Conservation (phyloP, 64 coral and sea anemone genomes). For the Montipora capricornis region DNA sequence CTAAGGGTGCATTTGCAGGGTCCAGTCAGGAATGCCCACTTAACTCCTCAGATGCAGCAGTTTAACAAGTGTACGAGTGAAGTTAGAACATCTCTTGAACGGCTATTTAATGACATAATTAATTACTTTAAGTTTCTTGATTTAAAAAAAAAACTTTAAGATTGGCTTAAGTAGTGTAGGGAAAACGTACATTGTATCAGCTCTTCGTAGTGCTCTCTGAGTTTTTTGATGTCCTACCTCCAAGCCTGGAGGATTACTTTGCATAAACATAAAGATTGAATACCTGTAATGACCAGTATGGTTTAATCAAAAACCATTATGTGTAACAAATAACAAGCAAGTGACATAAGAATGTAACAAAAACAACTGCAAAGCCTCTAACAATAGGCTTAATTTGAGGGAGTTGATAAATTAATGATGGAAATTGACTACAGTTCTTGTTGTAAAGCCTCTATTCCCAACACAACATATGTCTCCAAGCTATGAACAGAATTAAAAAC, state of each 20-base stretch:
- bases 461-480: too few relatives aligned
- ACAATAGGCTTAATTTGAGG: too few relatives aligned
- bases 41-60: conserved; percentile 17
- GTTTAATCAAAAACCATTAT: too few relatives aligned
- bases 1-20: conserved; percentile 19
- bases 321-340: too few relatives aligned
- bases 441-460: too few relatives aligned
- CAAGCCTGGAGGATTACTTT: conserved; percentile 10
- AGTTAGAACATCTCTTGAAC: not conserved
- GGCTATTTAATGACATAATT: not conserved
- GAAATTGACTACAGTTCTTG: too few relatives aligned
- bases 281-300: not conserved
- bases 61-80: conserved; percentile 4
- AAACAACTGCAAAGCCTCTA: too few relatives aligned
- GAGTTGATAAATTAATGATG: too few relatives aligned
- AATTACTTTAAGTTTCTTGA: not conserved
- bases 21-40: not conserved
- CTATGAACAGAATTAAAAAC: too few relatives aligned
- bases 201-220: not conserved
- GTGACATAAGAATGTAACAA: too few relatives aligned
- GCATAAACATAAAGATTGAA: not conserved
- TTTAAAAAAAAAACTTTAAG: not conserved
- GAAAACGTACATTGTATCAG: conserved; percentile 13
- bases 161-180: not conserved
- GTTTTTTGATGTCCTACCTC: not conserved